These are phyloP conservation scores for Piscicola geometra DNA, from an alignment of 2,888 invertebrate genomes.

Conservation along the genomic window DNA sequence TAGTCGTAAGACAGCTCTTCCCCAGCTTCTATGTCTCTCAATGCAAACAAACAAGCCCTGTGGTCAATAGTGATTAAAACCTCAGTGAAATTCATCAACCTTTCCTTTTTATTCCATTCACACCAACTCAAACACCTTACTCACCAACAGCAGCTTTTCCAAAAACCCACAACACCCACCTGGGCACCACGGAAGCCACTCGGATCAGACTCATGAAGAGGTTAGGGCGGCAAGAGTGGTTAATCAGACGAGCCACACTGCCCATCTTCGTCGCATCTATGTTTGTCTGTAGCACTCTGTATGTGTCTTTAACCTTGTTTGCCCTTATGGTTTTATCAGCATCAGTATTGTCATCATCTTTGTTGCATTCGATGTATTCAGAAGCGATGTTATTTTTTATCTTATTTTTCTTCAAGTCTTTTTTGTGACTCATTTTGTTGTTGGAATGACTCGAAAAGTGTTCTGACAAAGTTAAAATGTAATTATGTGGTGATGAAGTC, in stretches of 20 bases:
- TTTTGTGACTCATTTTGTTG: background rate
- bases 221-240: slow-evolving; percentile 98
- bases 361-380: no score
- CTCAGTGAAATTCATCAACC: no score
- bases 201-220: slow-evolving; percentile 25
- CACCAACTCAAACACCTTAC: no score
- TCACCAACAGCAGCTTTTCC: no score
- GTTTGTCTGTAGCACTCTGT: slow-evolving; percentile 51
- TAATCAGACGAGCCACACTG: slow-evolving; percentile 92
- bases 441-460: background rate
- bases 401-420: no score
- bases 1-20: slow-evolving; percentile 30
- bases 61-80: background rate
- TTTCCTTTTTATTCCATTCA: no score
- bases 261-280: slow-evolving; percentile 95
- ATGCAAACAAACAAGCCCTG: slow-evolving; percentile 25
- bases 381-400: no score
- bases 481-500: slow-evolving; percentile 8
- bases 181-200: slow-evolving; percentile 19
- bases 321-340: background rate
- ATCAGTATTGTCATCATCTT: background rate
- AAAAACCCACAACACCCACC: background rate
- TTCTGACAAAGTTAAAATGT: slow-evolving; percentile 16
- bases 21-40: slow-evolving; percentile 17
- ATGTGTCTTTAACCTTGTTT: background rate